phyloP scores from a whole-genome alignment of 2,888 invertebrate species.

The Colostygia pectinataria region DNA sequence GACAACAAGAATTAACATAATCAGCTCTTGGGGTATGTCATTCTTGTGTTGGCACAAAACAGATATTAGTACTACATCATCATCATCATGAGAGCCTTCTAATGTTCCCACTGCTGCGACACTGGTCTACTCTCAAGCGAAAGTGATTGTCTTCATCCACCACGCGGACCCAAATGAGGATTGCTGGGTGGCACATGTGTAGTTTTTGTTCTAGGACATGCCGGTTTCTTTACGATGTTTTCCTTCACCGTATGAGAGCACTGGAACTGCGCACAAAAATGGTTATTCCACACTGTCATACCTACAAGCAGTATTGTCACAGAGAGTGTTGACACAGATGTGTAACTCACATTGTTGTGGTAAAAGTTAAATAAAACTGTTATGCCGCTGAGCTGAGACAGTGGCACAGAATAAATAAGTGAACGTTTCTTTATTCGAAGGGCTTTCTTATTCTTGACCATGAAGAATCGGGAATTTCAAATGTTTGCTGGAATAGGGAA shows the following conservation, averaged over 20 bases:
- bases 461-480: constrained; percentile 55
- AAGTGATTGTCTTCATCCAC: no score
- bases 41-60: no score
- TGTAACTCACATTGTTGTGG: constrained; percentile 42
- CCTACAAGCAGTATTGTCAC: constrained; percentile 12
- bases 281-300: constrained; percentile 11
- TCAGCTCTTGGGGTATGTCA: background rate
- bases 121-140: no score
- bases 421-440: constrained; percentile 56
- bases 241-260: no score
- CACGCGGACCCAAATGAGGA: no score
- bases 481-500: constrained; percentile 3
- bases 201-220: no score
- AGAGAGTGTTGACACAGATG: constrained; percentile 65
- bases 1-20: background rate
- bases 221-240: no score
- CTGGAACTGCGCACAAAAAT: no score
- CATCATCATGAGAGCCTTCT: no score
- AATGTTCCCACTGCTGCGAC: no score
- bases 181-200: no score
- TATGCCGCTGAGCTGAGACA: constrained; percentile 41
- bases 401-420: constrained; percentile 27
- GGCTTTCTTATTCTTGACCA: constrained; percentile 40
- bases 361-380: constrained; percentile 63
- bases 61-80: no score